Evolutionary conservation across 2,888 invertebrate species (phyloP).

Genomic region (Agonopterix alstromeriana): DNA sequence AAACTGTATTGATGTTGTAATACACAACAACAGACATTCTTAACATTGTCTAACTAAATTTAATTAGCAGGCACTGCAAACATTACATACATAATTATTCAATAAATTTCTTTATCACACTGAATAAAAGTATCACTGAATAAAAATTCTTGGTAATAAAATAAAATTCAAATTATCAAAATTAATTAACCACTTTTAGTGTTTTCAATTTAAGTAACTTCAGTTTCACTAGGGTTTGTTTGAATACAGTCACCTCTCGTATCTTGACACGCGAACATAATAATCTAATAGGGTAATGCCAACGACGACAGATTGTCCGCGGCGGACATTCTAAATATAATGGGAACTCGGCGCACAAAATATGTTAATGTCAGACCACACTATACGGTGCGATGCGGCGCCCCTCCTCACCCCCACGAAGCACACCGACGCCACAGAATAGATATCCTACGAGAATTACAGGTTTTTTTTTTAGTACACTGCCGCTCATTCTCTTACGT

Average conservation of each 20-base stretch:
- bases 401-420: no score
- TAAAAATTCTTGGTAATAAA: constrained; percentile 21
- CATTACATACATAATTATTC: constrained; percentile 24
- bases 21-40: constrained; percentile 42
- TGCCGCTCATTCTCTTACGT: no score
- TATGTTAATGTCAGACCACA: no score
- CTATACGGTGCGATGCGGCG: no score
- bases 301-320: no score
- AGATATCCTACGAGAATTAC: no score
- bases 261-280: no score
- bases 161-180: constrained; percentile 22
- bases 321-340: no score
- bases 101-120: constrained; percentile 39
- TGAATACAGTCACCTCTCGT: not conserved
- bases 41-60: constrained; percentile 27
- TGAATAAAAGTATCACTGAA: constrained; percentile 33
- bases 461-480: no score
- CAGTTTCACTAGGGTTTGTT: not conserved
- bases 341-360: no score
- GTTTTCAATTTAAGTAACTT: constrained; percentile 12
- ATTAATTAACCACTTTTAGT: constrained; percentile 19
- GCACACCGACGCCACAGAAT: no score
- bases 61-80: constrained; percentile 39
- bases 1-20: constrained; percentile 47
- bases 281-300: no score